phyloP scores from a whole-genome alignment of 2,797 vertebrate genomes.

The Pogonophryne albipinna region DNA sequence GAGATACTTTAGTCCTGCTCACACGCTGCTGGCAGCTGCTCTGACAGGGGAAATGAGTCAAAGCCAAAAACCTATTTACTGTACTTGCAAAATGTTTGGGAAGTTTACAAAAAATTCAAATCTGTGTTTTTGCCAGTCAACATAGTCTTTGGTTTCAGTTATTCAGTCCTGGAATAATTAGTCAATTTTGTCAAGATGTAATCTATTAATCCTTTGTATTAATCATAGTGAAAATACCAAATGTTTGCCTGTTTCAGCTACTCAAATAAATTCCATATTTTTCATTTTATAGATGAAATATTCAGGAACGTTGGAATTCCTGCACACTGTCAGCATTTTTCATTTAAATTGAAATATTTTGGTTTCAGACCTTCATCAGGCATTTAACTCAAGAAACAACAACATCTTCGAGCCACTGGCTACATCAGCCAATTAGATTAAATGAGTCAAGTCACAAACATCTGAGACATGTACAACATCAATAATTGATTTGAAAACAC shows the following conservation, averaged over 20 bases:
- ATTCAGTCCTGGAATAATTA: background rate
- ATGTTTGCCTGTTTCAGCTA: background rate
- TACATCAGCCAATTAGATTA: background rate
- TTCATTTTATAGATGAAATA: background rate
- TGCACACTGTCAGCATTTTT: background rate
- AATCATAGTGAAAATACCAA: background rate
- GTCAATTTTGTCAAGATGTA: background rate
- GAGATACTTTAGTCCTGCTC: constrained; percentile 22
- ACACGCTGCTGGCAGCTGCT: constrained; percentile 20
- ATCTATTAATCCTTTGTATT: background rate
- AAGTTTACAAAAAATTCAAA: constrained; percentile 8
- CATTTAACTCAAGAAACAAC: background rate
- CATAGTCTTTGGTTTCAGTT: background rate
- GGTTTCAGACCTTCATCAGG: background rate
- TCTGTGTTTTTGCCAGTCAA: background rate
- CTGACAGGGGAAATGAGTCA: constrained; percentile 9
- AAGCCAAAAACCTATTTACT: background rate
- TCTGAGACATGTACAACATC: background rate
- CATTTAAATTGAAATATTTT: background rate
- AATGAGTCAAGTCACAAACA: background rate
- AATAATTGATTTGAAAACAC: background rate
- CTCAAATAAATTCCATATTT: background rate
- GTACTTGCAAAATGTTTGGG: background rate
- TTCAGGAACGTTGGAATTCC: background rate
- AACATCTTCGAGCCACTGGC: background rate